These are phyloP conservation scores for Leptinotarsa undecemlineata DNA, from an alignment of 1,140 invertebrate species.

Conservation along the genomic window DNA sequence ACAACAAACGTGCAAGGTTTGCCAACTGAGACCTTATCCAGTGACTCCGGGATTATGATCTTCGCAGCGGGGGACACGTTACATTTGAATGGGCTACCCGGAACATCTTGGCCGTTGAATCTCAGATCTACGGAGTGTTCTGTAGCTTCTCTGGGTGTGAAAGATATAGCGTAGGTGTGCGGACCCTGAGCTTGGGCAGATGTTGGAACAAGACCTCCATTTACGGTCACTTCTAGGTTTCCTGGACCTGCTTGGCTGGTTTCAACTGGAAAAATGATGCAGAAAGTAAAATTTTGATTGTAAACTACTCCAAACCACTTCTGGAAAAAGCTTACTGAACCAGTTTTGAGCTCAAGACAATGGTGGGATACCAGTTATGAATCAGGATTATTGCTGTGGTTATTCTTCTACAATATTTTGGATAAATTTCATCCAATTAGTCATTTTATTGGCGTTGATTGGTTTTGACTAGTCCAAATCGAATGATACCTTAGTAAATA, in stretches of 20 bases:
- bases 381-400: no score
- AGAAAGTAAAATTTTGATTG: neutral
- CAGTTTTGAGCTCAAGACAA: no score
- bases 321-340: neutral
- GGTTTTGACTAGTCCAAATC: no score
- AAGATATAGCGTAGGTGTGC: constrained; percentile 96
- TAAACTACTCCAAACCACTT: neutral
- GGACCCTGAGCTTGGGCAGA: constrained; percentile 93
- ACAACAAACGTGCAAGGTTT: constrained; percentile 82
- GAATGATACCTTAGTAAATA: no score
- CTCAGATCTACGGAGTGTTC: constrained; percentile 90
- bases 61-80: constrained; percentile 69
- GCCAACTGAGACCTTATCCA: constrained; percentile 92
- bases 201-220: constrained; percentile 92
- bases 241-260: constrained; percentile 95
- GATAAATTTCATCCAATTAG: no score
- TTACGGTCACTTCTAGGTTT: constrained; percentile 96
- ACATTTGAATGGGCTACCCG: constrained; percentile 71
- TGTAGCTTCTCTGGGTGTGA: constrained; percentile 87
- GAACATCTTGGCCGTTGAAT: constrained; percentile 95
- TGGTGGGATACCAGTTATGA: no score
- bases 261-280: constrained; percentile 72
- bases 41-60: constrained; percentile 78
- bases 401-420: no score
- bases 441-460: no score